A percentile compares a stretch with the other conserved stretches of the same genome.
These are phyloP conservation scores for Leptopterna dolabrata DNA, from an alignment of 2,888 invertebrate species.

Conservation along the genomic window DNA sequence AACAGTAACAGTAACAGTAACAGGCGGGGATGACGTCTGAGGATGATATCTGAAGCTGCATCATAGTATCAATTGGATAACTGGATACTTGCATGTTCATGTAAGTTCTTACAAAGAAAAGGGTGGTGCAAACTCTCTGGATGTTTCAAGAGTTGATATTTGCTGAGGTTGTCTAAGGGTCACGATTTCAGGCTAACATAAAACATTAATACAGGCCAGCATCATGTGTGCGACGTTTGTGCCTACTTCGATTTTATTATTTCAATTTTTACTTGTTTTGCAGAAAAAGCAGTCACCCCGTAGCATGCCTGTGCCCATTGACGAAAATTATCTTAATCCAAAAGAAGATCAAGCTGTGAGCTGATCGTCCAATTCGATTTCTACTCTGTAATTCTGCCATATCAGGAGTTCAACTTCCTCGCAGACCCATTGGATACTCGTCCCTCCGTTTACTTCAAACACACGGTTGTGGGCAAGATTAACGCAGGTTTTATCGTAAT, in stretches of 20 bases:
- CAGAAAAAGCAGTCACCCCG: constrained; percentile 85
- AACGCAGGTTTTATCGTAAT: background rate
- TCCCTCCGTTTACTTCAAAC: background rate
- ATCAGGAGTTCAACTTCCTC: constrained; percentile 13
- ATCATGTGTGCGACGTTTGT: too few relatives aligned
- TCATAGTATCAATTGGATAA: too few relatives aligned
- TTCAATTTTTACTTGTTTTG: constrained; percentile 61
- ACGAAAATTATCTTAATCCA: constrained; percentile 74
- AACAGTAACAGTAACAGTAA: too few relatives aligned
- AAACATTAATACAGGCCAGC: too few relatives aligned
- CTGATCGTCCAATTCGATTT: constrained; percentile 49
- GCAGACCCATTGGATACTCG: background rate
- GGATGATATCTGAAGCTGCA: too few relatives aligned
- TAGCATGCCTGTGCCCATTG: constrained; percentile 80
- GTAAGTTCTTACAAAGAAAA: too few relatives aligned
- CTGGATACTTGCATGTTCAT: too few relatives aligned
- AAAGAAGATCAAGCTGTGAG: constrained; percentile 56
- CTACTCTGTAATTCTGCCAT: constrained; percentile 47
- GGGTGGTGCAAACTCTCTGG: too few relatives aligned
- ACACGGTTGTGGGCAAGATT: background rate
- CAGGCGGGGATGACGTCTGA: too few relatives aligned
- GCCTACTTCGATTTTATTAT: background rate
- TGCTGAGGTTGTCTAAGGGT: too few relatives aligned
- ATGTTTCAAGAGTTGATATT: too few relatives aligned
- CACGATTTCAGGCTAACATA: too few relatives aligned